Base-by-base conservation (phyloP, 2,888 invertebrate genomes). In the Chydorus sphaericus region DNA sequence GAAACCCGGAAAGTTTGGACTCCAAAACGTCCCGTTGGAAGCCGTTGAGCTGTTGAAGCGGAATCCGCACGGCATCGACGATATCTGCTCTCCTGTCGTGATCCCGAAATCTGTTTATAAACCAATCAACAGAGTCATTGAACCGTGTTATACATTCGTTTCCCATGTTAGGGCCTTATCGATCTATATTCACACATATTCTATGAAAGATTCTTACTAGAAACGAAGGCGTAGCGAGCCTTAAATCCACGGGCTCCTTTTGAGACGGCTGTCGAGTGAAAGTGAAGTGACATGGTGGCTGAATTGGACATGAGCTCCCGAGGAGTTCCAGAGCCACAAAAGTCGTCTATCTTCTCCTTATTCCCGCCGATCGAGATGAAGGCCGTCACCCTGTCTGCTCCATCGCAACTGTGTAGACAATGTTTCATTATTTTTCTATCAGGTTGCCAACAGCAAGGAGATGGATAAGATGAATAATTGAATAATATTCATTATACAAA, bases 271-370 rank as follows among this genome's bases (percentile, higher is more conserved):
- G 80, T 76, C 50, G 88, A 88, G 59, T 81, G 77, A 68, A 93
- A 93, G 70, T 91, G 88, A 57, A 96, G 72, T 67, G 85, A 81
- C 66, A 96, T 74, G 65, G 84, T 78, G 52, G 87, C 85, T 39
- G 89, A 88, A 67, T 84, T 89, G 58, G 93, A 94, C 93, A 96
- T 94, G 61, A 94, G 77, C 57, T 89, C 88, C 62, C 84, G 83
- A 1, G 93, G 92, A 54, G 83, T 70, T 61, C 81, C 79, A 36
- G 77, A 77, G 7, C 90, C 92, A 68, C 96, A 96, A 67, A 87
- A 87, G 28, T 83, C 82, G 65, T 89, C 89, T 56, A 91, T 82
- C 66, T 87, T 82, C 67, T 90, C 88, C 73, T 85, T 79, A 63
- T 85, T 77, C 1, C 86, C 87, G 53, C 44, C 36, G 10, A 86